A percentile compares a stretch with the other conserved stretches of the same genome.
Evolutionary conservation across 1,140 invertebrate genomes (phyloP).

Genomic region (Bombus pyrosoma): DNA sequence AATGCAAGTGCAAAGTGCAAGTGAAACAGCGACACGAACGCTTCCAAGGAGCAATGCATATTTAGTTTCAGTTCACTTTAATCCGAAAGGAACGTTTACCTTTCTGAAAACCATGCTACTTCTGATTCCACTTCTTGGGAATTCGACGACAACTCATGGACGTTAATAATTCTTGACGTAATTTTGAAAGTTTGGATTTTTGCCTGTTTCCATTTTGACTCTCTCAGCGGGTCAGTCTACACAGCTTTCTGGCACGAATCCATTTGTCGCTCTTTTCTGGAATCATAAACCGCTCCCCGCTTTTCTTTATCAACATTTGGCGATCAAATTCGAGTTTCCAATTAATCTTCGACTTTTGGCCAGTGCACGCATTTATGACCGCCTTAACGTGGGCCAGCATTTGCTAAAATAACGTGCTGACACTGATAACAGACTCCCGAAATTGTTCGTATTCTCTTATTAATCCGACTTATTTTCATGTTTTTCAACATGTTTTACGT

Average conservation of each 20-base stretch:
- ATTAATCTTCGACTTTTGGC: conserved; percentile 53
- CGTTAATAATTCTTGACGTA: conserved; percentile 18
- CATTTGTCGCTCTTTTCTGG: conserved; percentile 53
- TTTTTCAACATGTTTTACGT: neutral
- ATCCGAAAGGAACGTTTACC: conserved; percentile 13
- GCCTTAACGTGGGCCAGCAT: conserved; percentile 16
- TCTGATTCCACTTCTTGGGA: conserved; percentile 7
- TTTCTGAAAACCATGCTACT: conserved; percentile 33
- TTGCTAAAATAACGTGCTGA: conserved; percentile 40
- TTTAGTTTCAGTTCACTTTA: conserved; percentile 32
- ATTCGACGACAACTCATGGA: conserved; percentile 7
- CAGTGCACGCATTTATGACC: conserved; percentile 11
- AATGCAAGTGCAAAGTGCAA: no score
- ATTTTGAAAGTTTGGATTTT: conserved; percentile 69
- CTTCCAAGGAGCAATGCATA: neutral
- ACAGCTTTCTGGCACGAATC: conserved; percentile 62
- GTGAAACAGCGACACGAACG: no score
- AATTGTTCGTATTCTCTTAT: neutral
- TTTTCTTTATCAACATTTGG: conserved; percentile 57
- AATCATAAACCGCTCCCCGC: conserved; percentile 39
- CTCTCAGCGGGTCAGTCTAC: conserved; percentile 20
- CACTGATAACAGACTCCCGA: conserved; percentile 29
- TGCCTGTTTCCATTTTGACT: conserved; percentile 63
- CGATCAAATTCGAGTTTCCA: conserved; percentile 64
- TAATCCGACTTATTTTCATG: neutral